A percentile compares a stretch with the other conserved stretches of the same genome.
Evolutionary conservation across 2,888 invertebrate genomes (phyloP).

Genomic region (Villa cingulata): DNA sequence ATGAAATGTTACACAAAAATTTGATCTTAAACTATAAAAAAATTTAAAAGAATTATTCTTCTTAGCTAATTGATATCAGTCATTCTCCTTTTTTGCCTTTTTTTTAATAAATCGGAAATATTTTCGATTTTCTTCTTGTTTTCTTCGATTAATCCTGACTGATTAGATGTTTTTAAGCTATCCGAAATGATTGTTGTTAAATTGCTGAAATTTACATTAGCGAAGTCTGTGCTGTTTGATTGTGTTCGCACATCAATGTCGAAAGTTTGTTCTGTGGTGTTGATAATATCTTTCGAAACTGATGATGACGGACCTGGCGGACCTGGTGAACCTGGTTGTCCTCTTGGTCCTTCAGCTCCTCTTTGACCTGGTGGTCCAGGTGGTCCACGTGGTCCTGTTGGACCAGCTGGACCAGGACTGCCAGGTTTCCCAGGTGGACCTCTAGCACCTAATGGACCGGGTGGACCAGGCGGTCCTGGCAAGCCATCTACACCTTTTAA

Average conservation of each 20-base stretch:
- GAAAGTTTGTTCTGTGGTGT: background rate
- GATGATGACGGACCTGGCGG: slow-evolving; percentile 44
- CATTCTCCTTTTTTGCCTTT: no score
- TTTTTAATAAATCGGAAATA: background rate
- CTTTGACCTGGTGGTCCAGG: slow-evolving; percentile 39
- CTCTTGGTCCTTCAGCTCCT: slow-evolving; percentile 56
- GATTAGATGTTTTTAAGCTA: no score
- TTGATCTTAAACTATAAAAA: no score
- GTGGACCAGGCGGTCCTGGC: slow-evolving; percentile 38
- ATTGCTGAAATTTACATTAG: background rate
- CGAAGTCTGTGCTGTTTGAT: background rate
- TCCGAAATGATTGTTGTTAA: background rate
- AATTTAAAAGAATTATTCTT: no score
- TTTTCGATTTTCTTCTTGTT: background rate
- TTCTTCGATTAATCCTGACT: background rate
- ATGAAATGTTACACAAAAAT: no score
- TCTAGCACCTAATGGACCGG: slow-evolving; percentile 40
- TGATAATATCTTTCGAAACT: slow-evolving; percentile 36
- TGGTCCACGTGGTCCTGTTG: slow-evolving; percentile 1
- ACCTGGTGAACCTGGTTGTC: slow-evolving; percentile 60
- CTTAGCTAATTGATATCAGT: no score
- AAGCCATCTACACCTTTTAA: slow-evolving; percentile 46
- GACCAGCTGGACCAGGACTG: background rate
- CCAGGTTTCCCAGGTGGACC: slow-evolving; percentile 32
- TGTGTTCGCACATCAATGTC: background rate